Base-by-base conservation (phyloP, 53 echinoderm and acorn worm species). In the Mesocentrotus franciscanus region DNA sequence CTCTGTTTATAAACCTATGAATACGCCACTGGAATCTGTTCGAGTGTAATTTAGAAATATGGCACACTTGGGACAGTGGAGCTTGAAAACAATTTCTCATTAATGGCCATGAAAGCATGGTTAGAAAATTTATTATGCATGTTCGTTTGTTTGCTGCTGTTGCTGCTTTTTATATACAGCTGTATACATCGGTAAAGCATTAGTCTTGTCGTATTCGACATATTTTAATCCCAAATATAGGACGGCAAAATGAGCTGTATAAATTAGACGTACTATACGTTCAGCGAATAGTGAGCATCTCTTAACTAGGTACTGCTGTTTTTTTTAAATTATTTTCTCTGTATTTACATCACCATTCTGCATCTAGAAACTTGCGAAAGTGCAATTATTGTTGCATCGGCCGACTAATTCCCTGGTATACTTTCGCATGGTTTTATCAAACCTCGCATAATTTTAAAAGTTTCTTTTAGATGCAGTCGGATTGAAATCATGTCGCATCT, bases 71-170 rank as follows among this genome's bases (percentile, higher is more conserved):
- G 55, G 84, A 84, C 8, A 20, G 5, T 1, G 22, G 84, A 20
- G 55, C 22, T 84, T 49, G 84, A 84, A 84, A 84, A 84, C 39
- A 84, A 84, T 84, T 84, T 55, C 20, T 84, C 39, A 17, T 84
- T 49, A 20, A 84, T 84, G 84, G 22, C 84, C 84, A 84, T 39
- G 55, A 84, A 55, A 36, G 42, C 33, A 83, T 39, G 1, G 20
- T 55, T 42, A 27, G 36, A 42, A 39, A 29, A 8, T 17, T 3
- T 39, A 55, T 20, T 55, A 49, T 42, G 84, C 27, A 42, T 39
- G 22, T 55, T 22, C n/a, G n/a, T 84, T 39, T 49, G 2, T 75
- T 79, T 15, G 10, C 17, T 10, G 36, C 0, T 33, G 34, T 18
- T 39, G 84, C 16, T 42, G 27, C 17, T 22, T 39, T 42, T 84